Conservation (phyloP, 92 coral and sea anemone species). For the Porites lobata region DNA sequence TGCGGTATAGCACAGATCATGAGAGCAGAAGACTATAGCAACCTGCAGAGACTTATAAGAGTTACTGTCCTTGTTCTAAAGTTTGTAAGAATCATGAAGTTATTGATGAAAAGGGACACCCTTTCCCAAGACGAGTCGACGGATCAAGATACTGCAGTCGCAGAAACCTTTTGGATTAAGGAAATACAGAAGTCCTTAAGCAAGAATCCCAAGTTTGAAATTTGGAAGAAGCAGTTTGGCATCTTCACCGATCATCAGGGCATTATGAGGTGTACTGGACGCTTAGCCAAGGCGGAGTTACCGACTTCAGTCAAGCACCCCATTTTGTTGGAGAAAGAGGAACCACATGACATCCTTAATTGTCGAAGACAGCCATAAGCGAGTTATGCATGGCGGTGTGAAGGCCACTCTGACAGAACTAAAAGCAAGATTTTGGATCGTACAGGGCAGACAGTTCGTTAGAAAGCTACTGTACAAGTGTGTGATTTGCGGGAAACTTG, state of each 20-base stretch:
- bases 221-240: constrained; percentile 47
- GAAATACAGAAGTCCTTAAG: constrained; percentile 47
- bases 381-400: constrained; percentile 65
- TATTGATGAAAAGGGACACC: too few species aligned
- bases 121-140: neutral
- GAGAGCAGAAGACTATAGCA: too few species aligned
- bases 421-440: constrained; percentile 55
- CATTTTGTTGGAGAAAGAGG: constrained; percentile 49
- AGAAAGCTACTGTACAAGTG: too few species aligned
- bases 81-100: neutral
- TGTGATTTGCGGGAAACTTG: too few species aligned
- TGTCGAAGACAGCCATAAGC: constrained; percentile 54
- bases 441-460: too few species aligned
- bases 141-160: neutral
- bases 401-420: constrained; percentile 48
- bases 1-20: too few species aligned
- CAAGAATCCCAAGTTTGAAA: constrained; percentile 42
- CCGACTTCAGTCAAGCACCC: constrained; percentile 54
- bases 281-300: constrained; percentile 45
- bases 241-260: constrained; percentile 35
- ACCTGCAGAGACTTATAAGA: too few species aligned
- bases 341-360: constrained; percentile 57
- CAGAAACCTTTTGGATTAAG: constrained; percentile 67
- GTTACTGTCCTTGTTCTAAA: too few species aligned
- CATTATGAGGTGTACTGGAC: constrained; percentile 61